phyloP scores from a whole-genome alignment of 2,888 invertebrate species.

The Amphipyra berbera region DNA sequence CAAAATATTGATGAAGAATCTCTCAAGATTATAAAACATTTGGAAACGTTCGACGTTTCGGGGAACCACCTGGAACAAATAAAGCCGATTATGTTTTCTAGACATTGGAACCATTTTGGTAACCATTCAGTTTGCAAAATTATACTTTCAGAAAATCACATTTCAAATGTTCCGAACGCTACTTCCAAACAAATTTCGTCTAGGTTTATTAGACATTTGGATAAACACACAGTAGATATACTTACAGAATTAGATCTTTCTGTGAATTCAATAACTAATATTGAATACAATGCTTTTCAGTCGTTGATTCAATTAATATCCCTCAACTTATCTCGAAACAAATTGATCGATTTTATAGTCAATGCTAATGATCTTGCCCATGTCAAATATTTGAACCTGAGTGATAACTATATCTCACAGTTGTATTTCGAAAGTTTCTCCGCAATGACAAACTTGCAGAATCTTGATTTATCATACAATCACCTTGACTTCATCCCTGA shows the following conservation, averaged over 20 bases:
- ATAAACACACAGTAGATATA: conserved; percentile 62
- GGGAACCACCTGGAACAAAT: conserved; percentile 74
- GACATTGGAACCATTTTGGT: conserved; percentile 80
- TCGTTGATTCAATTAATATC: conserved; percentile 71
- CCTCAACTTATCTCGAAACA: conserved; percentile 79
- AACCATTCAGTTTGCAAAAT: conserved; percentile 77
- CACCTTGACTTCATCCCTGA: conserved; percentile 73
- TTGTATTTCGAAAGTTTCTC: conserved; percentile 76
- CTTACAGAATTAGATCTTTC: conserved; percentile 80
- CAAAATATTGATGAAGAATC: conserved; percentile 75
- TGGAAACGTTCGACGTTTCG: conserved; percentile 83
- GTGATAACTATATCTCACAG: conserved; percentile 71
- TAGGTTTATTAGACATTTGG: conserved; percentile 62
- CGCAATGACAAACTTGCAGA: conserved; percentile 76
- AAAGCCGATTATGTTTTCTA: conserved; percentile 73
- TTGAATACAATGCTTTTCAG: conserved; percentile 80
- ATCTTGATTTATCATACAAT: conserved; percentile 82
- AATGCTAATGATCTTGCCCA: conserved; percentile 72
- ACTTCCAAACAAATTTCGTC: conserved; percentile 64
- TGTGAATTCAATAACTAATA: conserved; percentile 72
- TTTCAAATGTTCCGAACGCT: conserved; percentile 73
- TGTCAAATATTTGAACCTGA: conserved; percentile 78
- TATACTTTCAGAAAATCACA: conserved; percentile 75
- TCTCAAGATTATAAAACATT: conserved; percentile 76
- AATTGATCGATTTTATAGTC: conserved; percentile 71